Conservation (phyloP, 2,888 invertebrate genomes). For the Biston betularia region DNA sequence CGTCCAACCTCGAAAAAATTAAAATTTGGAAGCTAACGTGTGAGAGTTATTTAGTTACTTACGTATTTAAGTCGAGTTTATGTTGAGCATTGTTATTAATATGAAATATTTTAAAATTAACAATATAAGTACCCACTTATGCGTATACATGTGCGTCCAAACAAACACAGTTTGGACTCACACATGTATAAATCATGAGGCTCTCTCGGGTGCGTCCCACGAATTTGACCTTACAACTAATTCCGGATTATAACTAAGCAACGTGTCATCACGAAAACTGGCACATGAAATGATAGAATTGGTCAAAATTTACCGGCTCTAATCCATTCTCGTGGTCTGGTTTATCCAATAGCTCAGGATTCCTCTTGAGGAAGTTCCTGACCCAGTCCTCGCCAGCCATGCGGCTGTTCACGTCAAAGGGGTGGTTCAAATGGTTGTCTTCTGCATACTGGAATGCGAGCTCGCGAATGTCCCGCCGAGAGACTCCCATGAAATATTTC, state of each 20-base stretch:
- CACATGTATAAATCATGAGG: slow-evolving; percentile 58
- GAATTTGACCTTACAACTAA: slow-evolving; percentile 60
- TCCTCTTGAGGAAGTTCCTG: slow-evolving; percentile 79
- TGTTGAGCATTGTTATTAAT: slow-evolving; percentile 48
- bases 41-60: slow-evolving; percentile 38
- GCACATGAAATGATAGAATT: slow-evolving; percentile 84
- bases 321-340: slow-evolving; percentile 72
- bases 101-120: slow-evolving; percentile 46
- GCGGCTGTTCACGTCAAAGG: slow-evolving; percentile 77
- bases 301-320: slow-evolving; percentile 82
- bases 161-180: slow-evolving; percentile 53
- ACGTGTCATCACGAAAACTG: slow-evolving; percentile 76
- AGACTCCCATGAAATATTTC: slow-evolving; percentile 81
- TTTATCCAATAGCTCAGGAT: slow-evolving; percentile 75
- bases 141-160: slow-evolving; percentile 46
- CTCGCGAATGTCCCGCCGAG: slow-evolving; percentile 78
- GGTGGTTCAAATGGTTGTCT: slow-evolving; percentile 76
- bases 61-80: slow-evolving; percentile 36
- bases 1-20: slow-evolving; percentile 24
- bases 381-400: slow-evolving; percentile 85
- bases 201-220: slow-evolving; percentile 61
- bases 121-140: slow-evolving; percentile 51
- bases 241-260: slow-evolving; percentile 49
- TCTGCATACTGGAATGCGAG: slow-evolving; percentile 83
- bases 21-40: slow-evolving; percentile 18